Percentiles rank a stretch among this genome's conserved stretches.
phyloP scores from a whole-genome alignment of 2,113 vertebrate species.

The Nothocercus julius region DNA sequence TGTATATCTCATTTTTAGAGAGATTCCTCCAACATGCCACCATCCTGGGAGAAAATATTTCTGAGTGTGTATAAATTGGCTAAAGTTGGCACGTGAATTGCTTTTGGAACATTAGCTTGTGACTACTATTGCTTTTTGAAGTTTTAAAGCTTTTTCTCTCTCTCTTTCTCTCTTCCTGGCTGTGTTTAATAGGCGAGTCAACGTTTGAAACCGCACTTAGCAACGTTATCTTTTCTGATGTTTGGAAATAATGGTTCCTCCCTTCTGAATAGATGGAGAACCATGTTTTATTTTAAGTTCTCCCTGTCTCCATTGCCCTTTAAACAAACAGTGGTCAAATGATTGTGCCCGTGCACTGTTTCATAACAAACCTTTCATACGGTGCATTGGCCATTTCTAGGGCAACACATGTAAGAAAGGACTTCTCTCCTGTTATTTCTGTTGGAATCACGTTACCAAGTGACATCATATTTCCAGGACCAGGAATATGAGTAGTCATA shows the following conservation, averaged over 20 bases:
- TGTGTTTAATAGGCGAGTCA: not conserved
- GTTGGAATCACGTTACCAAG: not conserved
- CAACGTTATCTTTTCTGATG: conserved; percentile 2
- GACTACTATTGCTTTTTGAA: not conserved
- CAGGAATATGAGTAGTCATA: not conserved
- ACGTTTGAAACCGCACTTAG: not conserved
- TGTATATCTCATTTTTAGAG: not conserved
- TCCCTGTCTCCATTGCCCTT: not conserved
- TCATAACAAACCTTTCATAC: not conserved
- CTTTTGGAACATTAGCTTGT: not conserved
- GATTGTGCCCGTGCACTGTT: not conserved
- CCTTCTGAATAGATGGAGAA: not conserved
- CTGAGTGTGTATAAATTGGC: not conserved
- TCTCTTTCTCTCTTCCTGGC: not conserved
- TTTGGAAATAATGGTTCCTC: conserved; percentile 13
- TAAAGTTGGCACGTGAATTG: not conserved
- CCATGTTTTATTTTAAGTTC: not conserved
- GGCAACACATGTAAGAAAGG: not conserved
- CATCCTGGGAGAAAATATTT: not conserved
- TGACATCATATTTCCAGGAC: not conserved
- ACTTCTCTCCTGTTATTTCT: not conserved
- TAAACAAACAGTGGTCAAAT: not conserved
- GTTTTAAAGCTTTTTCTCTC: not conserved
- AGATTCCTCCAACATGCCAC: not conserved
- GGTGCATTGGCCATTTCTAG: not conserved